These are phyloP conservation scores for Pseudopleuronectes americanus DNA, from an alignment of 2,797 vertebrate genomes.

Conservation along the genomic window DNA sequence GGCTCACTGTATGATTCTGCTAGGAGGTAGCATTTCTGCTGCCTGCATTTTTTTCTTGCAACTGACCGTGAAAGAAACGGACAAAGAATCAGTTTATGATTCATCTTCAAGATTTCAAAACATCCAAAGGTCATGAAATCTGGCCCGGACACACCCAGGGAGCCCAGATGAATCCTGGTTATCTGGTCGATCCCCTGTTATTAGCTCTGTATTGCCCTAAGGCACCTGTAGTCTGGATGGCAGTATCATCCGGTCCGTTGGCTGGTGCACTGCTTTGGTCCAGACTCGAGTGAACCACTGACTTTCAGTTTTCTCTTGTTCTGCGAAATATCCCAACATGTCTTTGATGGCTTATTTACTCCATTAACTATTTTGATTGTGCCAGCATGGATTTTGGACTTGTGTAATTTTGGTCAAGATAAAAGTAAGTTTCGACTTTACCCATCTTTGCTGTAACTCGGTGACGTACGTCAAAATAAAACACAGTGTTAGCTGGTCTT, in stretches of 20 bases:
- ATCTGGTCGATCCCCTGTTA: background rate
- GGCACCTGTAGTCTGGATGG: background rate
- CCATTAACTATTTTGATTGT: too few relatives aligned
- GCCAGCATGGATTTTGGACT: too few relatives aligned
- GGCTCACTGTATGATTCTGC: conserved; percentile 1
- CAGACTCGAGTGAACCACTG: background rate
- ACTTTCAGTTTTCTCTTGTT: background rate
- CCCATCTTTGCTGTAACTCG: too few relatives aligned
- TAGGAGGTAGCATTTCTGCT: background rate
- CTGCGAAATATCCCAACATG: background rate
- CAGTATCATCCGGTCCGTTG: background rate
- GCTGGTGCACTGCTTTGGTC: background rate
- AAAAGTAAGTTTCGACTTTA: too few relatives aligned
- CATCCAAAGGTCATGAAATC: background rate
- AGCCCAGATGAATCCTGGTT: too few relatives aligned
- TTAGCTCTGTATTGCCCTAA: too few relatives aligned
- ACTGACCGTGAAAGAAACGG: background rate
- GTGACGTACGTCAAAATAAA: too few relatives aligned
- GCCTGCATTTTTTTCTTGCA: background rate
- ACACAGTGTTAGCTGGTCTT: too few relatives aligned
- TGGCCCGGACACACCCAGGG: background rate
- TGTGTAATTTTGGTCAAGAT: too few relatives aligned
- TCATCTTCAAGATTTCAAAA: too few relatives aligned
- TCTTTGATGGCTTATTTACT: too few relatives aligned
- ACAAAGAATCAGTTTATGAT: too few relatives aligned